Evolutionary conservation across 2,113 vertebrate genomes (phyloP).

Genomic region (Elgaria multicarinata): DNA sequence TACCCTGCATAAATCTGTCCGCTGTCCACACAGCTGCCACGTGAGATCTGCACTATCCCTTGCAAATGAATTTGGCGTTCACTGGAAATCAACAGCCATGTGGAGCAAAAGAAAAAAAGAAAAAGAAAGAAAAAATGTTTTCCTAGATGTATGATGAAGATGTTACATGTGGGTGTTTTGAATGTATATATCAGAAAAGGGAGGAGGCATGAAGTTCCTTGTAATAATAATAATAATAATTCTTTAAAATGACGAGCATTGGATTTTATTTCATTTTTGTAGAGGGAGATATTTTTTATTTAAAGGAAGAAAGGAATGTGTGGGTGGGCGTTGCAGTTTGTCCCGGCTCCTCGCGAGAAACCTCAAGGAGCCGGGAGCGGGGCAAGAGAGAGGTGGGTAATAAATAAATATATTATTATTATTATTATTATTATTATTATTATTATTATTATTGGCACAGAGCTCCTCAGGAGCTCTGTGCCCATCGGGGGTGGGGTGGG

Average conservation of each 20-base stretch:
- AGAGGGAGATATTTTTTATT: background rate
- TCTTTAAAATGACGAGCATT: background rate
- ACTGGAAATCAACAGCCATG: background rate
- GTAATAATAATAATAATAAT: too few species aligned
- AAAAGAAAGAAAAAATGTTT: background rate
- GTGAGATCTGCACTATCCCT: conserved; percentile 4
- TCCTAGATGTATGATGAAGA: background rate
- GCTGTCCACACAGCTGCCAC: conserved; percentile 12
- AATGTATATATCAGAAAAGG: background rate
- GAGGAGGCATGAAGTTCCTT: background rate
- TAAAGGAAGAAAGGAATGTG: background rate
- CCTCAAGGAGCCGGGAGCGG: too few species aligned
- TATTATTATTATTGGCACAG: too few species aligned
- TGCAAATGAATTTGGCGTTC: conserved; percentile 16
- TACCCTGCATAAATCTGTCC: conserved; percentile 16
- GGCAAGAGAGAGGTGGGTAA: too few species aligned
- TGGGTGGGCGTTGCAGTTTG: too few species aligned
- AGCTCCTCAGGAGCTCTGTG: too few species aligned
- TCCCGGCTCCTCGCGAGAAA: too few species aligned
- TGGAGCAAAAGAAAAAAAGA: too few species aligned
- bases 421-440: too few species aligned
- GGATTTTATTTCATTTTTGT: conserved; percentile 1
- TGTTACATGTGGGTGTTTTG: background rate
- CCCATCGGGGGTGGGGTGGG: too few species aligned
- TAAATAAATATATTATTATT: too few species aligned